Conservation (phyloP, 1,140 invertebrate species). For the Batillaria attramentaria region DNA sequence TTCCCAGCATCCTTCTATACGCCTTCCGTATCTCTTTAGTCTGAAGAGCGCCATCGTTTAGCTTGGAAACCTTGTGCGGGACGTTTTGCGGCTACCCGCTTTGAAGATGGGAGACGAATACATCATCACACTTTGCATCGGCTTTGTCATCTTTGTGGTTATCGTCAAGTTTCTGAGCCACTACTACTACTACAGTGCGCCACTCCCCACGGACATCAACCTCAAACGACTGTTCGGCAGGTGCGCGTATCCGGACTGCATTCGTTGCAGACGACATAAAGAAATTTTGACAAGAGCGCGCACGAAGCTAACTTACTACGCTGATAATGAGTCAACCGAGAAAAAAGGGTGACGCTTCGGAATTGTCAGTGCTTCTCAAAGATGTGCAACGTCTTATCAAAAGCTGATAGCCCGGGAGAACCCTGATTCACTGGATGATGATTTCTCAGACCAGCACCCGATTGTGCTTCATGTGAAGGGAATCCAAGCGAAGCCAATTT, state of each 20-base stretch:
- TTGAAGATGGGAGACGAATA: no score
- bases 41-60: no score
- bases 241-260: conserved; percentile 53
- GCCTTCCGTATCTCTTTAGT: no score
- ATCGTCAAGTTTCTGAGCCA: conserved; percentile 21
- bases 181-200: not conserved
- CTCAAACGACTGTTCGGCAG: not conserved
- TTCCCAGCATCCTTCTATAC: no score
- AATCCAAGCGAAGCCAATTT: conserved; percentile 31
- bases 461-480: conserved; percentile 41
- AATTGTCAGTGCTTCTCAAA: conserved; percentile 13
- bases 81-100: no score
- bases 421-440: not conserved
- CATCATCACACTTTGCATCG: conserved; percentile 15
- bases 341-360: not conserved
- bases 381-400: conserved; percentile 21
- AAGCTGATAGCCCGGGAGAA: conserved; percentile 5
- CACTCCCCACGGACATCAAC: not conserved
- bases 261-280: conserved; percentile 51
- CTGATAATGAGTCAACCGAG: not conserved
- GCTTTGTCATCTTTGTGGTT: conserved; percentile 26
- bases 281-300: conserved; percentile 39
- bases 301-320: conserved; percentile 27
- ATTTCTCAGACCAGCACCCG: conserved; percentile 33
- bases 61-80: no score